Base-by-base conservation (phyloP, 2,797 vertebrate genomes). In the Sebastes elongatus region DNA sequence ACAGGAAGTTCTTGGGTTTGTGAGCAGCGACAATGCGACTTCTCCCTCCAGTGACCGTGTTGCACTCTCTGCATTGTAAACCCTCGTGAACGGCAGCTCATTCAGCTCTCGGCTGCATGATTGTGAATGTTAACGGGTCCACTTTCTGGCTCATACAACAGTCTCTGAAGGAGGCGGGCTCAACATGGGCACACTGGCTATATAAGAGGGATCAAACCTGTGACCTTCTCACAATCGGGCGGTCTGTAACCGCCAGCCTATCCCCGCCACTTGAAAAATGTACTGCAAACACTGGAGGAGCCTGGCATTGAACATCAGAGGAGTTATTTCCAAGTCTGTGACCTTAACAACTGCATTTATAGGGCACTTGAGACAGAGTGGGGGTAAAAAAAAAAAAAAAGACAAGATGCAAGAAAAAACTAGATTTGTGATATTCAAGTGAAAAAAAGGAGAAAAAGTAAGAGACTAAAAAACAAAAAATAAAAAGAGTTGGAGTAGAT, bases 181-280 rank as follows among this genome's bases (percentile, higher is more conserved):
- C 68, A 74, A 67, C 70, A 74, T 18, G 60, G 52, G 35, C 71
- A 79, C 69, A 56, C 22, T 6, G 13, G 49, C 35, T 27, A 25
- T 82, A 75, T 74, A 75, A 82, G 70, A 76, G 71, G 68, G 80
- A 78, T 88, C 78, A 77, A 84, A 86, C 71, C 79, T 90, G 79
- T 83, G 65, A 84, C 86, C 74, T 65, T 46, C 56, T 74, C 73
- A 83, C 81, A 75, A 85, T 27, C 38, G 65, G 62, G 75, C 73
- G 33, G 73, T 63, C 78, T 82, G 80, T 63, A 77, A 86, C 57
- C 9, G 23, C 65, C 74, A 70, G 76, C 69, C 76, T 71, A 83
- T 78, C 55, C 55, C 65, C 46, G 78, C 16, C 66, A 74, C 76
- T 71, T 78, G 46, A 63, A 69, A 83, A 83, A 80, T 16, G 2